Evolutionary conservation across 2,797 vertebrate species (phyloP), one percentile per base, ranked within the genome.

Genomic region (Aratinga solstitialis): DNA sequence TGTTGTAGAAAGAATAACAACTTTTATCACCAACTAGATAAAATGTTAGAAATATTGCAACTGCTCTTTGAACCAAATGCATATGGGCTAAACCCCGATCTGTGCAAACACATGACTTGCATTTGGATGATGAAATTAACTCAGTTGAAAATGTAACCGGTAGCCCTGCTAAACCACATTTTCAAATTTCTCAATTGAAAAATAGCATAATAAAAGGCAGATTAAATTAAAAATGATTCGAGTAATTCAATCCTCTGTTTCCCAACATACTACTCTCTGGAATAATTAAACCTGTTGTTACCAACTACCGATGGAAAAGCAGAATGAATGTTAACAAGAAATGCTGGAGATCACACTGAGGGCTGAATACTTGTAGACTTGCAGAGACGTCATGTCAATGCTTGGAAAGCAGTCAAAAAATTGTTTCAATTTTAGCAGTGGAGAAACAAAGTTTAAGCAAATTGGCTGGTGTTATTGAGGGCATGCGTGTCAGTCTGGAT

Each of bases 201-300:
- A 86, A 74, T 72, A 83, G 67, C 5, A 3, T 48, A 50, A 45
- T 43, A 43, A 89, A 51, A 56, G 50, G 38, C 38, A 88, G 53
- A 61, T 69, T 18, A 86, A 94, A 81, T 94, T 47, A 81, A 82
- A 93, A 78, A n/a, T 13, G 40, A 54, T 90, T 54, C 3, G 30
- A 54, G 58, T 78, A 58, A 67, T 78, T 77, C 58, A 86, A 26
- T 75, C 68, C 26, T 26, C 36, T 65, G 5, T 90, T 91, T 90
- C 62, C 53, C 62, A 78, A 10, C 23, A 8, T 8, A 34, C 3
- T 58, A 10, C 26, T 69, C n/a, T 81, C 59, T 2, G 5, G 40
- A 45, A 3, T 71, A 75, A 84, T 84, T 58, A 91, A 91, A 91
- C 32, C 42, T 68, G 8, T 78, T 51, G 22, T 82, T 79, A 38